Evolutionary conservation across 2,888 invertebrate genomes (phyloP).

Genomic region (Agriotes lineatus): DNA sequence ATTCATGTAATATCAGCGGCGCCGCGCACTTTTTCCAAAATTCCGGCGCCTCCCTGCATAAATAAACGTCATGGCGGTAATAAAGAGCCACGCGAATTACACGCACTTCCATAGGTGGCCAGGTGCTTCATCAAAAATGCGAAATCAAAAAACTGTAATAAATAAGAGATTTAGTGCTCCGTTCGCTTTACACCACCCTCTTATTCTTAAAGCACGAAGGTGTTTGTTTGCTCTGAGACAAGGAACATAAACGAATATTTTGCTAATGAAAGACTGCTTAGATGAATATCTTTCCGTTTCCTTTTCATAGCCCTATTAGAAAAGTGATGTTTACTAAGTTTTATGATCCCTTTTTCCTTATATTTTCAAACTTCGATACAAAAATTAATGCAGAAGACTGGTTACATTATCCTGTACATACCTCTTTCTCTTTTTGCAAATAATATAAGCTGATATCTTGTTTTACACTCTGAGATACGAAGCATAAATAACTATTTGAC

Average conservation of each 20-base stretch:
- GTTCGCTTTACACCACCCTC: background rate
- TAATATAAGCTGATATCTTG: too few species aligned
- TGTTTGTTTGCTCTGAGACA: background rate
- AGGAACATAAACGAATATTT: too few species aligned
- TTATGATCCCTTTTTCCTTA: too few species aligned
- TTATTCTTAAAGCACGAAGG: background rate
- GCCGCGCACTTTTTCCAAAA: background rate
- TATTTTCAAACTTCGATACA: too few species aligned
- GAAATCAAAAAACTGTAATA: background rate
- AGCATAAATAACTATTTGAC: too few species aligned
- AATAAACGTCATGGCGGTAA: background rate
- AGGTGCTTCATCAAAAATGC: background rate
- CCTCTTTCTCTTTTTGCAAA: too few species aligned
- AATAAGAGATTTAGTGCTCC: background rate
- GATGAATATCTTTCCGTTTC: background rate
- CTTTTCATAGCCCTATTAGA: too few species aligned
- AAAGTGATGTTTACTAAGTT: too few species aligned
- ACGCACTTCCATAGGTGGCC: background rate
- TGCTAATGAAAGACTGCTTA: background rate
- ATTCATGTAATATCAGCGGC: background rate
- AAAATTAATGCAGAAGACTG: too few species aligned
- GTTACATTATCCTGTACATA: too few species aligned
- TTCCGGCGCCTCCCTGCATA: background rate
- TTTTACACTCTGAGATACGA: too few species aligned
- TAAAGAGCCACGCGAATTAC: background rate